Base-by-base conservation (phyloP, 2,888 invertebrate genomes). In the Leucania comma region DNA sequence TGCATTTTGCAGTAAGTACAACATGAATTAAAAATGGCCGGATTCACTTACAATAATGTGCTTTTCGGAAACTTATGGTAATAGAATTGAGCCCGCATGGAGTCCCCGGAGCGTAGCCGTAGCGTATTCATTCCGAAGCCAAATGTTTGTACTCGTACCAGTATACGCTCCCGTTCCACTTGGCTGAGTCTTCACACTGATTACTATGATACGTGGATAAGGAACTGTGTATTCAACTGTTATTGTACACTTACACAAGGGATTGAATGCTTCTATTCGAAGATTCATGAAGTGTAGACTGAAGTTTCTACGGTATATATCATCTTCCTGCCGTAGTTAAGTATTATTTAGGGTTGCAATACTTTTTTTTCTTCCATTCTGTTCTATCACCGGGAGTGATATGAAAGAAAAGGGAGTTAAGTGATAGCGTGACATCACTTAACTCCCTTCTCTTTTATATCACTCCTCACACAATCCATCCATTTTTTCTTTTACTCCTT, bases 91-190 rank as follows among this genome's bases (percentile, higher is more conserved):
- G 57, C 58, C 10, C 20, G 51, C 46, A 60, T 54, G 24, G 38
- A 74, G 54, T 81, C 56, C 50, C 61, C 50, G 42, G 53, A 67
- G 82, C 73, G 60, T 69, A 65, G 56, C 56, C 46, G 50, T n/a
- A 56, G n/a, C 14, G 22, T 56, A 63, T 82, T 77, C 71, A 72
- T 82, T 78, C 66, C 60, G 46, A 81, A 82, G 82, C 76, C 69
- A 72, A 82, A 82, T 84, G 71, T 74, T 82, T 82, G 66, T 76
- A 60, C 63, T 56, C 38, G 70, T 78, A 58, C 59, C 60, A 64
- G 53, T 46, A 46, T 68, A 50, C 65, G 53, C 53, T 73, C 59
- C 22, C 57, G 65, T 78, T 84, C 69, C 64, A 75, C 71, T 71
- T 68, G 60, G 59, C n/a, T 59, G 68, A 72, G 57, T 68, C 64